Percentiles rank a stretch among this genome's conserved stretches.
These are phyloP conservation scores for Salpingus planirostris DNA, from an alignment of 2,888 invertebrate species.

Conservation along the genomic window DNA sequence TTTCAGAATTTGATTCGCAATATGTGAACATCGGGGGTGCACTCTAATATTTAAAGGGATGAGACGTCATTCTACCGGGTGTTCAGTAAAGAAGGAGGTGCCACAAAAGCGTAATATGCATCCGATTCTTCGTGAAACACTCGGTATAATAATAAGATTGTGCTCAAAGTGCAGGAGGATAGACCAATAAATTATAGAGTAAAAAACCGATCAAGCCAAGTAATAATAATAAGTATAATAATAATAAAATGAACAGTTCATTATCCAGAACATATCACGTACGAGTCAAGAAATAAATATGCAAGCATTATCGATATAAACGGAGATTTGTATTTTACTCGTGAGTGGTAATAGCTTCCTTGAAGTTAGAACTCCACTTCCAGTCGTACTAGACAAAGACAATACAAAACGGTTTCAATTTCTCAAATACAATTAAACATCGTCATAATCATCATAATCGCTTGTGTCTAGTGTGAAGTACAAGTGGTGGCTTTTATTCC, in stretches of 20 bases:
- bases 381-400: conserved; percentile 69
- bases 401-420: conserved; percentile 37
- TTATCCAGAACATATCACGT: conserved; percentile 43
- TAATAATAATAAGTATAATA: conserved; percentile 32
- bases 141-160: conserved; percentile 6
- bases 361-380: conserved; percentile 96
- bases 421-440: too few species aligned
- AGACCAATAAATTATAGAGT: conserved; percentile 39
- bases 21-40: too few species aligned
- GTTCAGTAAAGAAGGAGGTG: too few species aligned
- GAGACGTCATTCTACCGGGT: too few species aligned
- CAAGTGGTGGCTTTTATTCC: too few species aligned
- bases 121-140: too few species aligned
- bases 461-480: conserved; percentile 11
- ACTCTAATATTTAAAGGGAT: too few species aligned
- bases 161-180: conserved; percentile 22
- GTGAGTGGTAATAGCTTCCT: conserved; percentile 86
- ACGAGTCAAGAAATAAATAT: conserved; percentile 38
- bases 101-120: too few species aligned
- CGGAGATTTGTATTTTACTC: conserved; percentile 64
- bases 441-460: background rate
- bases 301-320: conserved; percentile 41
- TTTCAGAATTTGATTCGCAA: too few species aligned
- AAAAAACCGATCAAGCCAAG: conserved; percentile 35
- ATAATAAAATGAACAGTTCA: conserved; percentile 34